Evolutionary conservation across 2,888 invertebrate genomes (phyloP).

Genomic region (Pegoplata infirma): DNA sequence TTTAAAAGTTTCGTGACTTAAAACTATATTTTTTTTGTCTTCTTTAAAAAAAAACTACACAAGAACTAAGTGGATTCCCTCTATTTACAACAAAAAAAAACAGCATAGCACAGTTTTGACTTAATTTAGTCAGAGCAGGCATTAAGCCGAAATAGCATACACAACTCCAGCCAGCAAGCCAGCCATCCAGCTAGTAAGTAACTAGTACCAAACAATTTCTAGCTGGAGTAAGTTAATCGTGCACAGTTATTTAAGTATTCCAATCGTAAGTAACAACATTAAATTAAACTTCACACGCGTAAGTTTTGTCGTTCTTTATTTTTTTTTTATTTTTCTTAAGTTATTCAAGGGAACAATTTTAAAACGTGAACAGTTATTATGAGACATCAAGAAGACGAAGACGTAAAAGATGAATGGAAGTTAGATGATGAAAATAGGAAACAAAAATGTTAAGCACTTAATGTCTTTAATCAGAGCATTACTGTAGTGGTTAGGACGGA

Average conservation of each 20-base stretch:
- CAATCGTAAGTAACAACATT: background rate
- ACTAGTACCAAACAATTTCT: background rate
- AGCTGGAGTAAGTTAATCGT: constrained; percentile 18
- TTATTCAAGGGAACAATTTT: background rate
- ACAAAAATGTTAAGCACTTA: constrained; percentile 34
- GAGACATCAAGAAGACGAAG: background rate
- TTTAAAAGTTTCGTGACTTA: constrained; percentile 54
- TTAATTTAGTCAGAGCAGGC: constrained; percentile 48
- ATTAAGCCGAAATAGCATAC: constrained; percentile 7
- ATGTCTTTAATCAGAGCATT: constrained; percentile 61
- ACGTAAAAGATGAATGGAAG: constrained; percentile 1
- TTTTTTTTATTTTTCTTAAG: background rate
- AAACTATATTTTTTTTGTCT: background rate
- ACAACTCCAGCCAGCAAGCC: too few species aligned
- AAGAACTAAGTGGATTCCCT: constrained; percentile 46
- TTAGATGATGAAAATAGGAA: constrained; percentile 11
- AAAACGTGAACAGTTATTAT: background rate
- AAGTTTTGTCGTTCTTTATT: constrained; percentile 43
- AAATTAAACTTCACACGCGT: constrained; percentile 46
- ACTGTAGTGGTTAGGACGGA: too few species aligned
- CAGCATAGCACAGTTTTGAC: constrained; percentile 37
- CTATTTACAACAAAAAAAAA: constrained; percentile 18
- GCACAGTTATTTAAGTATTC: constrained; percentile 54
- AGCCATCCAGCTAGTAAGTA: background rate
- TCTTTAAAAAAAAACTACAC: background rate